A percentile compares a stretch with the other conserved stretches of the same genome.
phyloP scores from a whole-genome alignment of 2,888 invertebrate genomes.

The Monochamus alternatus region DNA sequence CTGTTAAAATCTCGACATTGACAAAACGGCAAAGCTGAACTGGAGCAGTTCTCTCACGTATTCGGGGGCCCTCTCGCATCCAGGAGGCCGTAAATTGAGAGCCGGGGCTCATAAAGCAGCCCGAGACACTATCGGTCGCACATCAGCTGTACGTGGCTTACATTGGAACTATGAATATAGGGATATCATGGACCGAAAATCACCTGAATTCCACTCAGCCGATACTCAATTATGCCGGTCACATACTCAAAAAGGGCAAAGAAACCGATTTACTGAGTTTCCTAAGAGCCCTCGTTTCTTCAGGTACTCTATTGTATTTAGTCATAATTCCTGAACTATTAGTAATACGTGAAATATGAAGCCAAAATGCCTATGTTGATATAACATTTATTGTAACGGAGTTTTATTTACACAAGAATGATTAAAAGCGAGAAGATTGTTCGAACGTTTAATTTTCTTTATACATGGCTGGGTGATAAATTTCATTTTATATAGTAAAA shows the following conservation, averaged over 20 bases:
- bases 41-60: constrained; percentile 67
- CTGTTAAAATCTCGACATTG: constrained; percentile 56
- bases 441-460: too few relatives aligned
- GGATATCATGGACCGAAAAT: constrained; percentile 51
- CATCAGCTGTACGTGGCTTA: constrained; percentile 69
- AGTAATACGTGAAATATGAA: too few relatives aligned
- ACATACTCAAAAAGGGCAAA: constrained; percentile 46
- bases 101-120: constrained; percentile 68
- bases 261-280: constrained; percentile 43
- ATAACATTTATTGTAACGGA: too few relatives aligned
- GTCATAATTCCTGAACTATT: constrained; percentile 20
- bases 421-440: too few relatives aligned
- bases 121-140: constrained; percentile 69
- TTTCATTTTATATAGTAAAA: too few relatives aligned
- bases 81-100: constrained; percentile 67
- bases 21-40: constrained; percentile 64
- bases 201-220: constrained; percentile 44
- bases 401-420: too few relatives aligned
- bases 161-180: constrained; percentile 68
- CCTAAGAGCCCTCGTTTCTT: constrained; percentile 43
- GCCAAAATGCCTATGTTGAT: too few relatives aligned
- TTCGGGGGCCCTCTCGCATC: constrained; percentile 61
- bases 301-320: constrained; percentile 37
- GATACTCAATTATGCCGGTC: constrained; percentile 49
- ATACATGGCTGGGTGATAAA: too few relatives aligned